Evolutionary conservation across 2,888 invertebrate genomes (phyloP), one percentile per base, ranked within the genome.

Genomic region (Metellina segmentata): DNA sequence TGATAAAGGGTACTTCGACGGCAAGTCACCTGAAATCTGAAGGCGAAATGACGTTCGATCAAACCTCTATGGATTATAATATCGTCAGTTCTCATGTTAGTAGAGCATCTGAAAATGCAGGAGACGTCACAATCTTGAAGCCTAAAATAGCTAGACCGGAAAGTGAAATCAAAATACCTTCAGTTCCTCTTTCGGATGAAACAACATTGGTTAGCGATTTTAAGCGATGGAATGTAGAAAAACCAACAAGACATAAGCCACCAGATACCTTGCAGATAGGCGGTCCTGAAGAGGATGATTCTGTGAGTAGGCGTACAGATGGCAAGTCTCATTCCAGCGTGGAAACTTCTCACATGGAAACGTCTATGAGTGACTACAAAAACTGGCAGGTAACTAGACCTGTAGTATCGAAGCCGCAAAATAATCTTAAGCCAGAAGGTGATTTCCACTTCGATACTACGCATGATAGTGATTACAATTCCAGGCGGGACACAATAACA

Each of bases 371-470:
- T 9, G 81, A 90, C 52, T 81, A 72, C n/a, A 75, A 52, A 13
- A 81, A 72, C 6, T 86, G 89, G 90, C 49, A 83, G 34, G 77
- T 85, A 16, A 19, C 86, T 0, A 70, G 81, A 16, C 90, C 83
- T 20, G 48, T 88, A 19, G 53, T 88, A 4, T 61, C 52, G 19
- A 92, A 87, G 49, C 93, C 93, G 8, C 48, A 71, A 81, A 89
- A 93, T 61, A 93, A 93, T 74, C 69, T 93, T 6, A 88, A 86
- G 61, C 53, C 83, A 7, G 93, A 93, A 85, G 93, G 93, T 0
- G 81, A 70, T 19, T 74, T 85, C 61, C 51, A 75, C n/a, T 91
- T 93, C 48, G 81, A 16, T 1, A 91, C 93, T 11, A 85, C 89
- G 7, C 49, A 74, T 71, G 86, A 85, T 81, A 20, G 20, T 6